Evolutionary conservation across 2,797 vertebrate species (phyloP).

Genomic region (Harpagifer antarcticus): DNA sequence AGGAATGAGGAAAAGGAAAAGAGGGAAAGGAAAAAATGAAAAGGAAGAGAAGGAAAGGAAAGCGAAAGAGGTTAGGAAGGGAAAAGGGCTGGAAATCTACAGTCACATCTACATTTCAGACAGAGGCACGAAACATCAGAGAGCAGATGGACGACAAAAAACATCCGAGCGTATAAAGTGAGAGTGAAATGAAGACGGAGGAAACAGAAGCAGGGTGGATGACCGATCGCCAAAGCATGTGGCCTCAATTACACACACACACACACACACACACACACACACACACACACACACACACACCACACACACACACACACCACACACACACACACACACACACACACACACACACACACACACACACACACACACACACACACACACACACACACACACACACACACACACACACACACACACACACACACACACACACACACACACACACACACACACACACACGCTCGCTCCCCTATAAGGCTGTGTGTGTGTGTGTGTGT

Average conservation of each 20-base stretch:
- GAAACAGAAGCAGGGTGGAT: constrained; percentile 36
- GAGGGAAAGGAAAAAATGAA: neutral
- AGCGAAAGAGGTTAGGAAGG: neutral
- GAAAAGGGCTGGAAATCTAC: neutral
- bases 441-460: constrained; percentile 34
- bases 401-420: constrained; percentile 36
- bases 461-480: constrained; percentile 41
- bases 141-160: neutral
- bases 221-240: constrained; percentile 55
- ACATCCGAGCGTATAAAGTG: neutral
- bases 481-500: constrained; percentile 28
- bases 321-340: constrained; percentile 28
- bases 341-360: constrained; percentile 31
- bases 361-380: constrained; percentile 32
- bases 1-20: neutral
- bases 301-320: constrained; percentile 27
- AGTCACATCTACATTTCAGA: neutral
- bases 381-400: constrained; percentile 42
- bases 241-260: constrained; percentile 66
- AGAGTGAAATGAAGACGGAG: constrained; percentile 58
- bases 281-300: constrained; percentile 29
- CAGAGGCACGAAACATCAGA: neutral
- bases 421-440: constrained; percentile 28
- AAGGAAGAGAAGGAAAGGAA: neutral
- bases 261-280: constrained; percentile 31